phyloP scores from a whole-genome alignment of 2,888 invertebrate genomes.

The Romanomermis culicivorax region DNA sequence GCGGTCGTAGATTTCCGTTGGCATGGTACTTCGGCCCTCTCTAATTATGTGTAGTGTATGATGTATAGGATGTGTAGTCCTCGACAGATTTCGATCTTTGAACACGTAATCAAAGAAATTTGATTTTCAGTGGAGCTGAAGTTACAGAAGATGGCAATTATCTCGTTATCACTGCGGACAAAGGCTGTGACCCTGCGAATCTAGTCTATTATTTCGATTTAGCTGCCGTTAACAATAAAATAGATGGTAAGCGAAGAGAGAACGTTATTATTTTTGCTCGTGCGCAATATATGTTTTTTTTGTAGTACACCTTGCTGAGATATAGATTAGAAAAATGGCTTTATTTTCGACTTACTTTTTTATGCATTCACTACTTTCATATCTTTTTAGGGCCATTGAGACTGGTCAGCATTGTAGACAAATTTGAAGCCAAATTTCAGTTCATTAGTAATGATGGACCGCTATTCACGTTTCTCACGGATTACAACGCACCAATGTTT shows the following conservation, averaged over 20 bases:
- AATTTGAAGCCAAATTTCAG: slow-evolving; percentile 79
- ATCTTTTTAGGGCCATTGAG: slow-evolving; percentile 38
- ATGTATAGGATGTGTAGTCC: too few species aligned
- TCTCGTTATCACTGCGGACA: slow-evolving; percentile 55
- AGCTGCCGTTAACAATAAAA: slow-evolving; percentile 29
- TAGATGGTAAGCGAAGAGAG: slow-evolving; percentile 16
- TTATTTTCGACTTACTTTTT: too few species aligned
- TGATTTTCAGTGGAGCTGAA: slow-evolving; percentile 20
- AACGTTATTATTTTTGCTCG: neutral
- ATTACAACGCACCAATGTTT: slow-evolving; percentile 77
- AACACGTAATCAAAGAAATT: too few species aligned
- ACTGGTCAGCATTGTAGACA: slow-evolving; percentile 57
- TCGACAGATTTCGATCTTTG: too few species aligned
- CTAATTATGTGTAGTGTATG: too few species aligned
- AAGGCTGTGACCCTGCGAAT: slow-evolving; percentile 70
- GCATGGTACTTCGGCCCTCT: too few species aligned
- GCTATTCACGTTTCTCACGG: slow-evolving; percentile 64
- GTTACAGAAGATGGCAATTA: slow-evolving; percentile 78
- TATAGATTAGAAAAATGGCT: neutral
- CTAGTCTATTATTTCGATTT: slow-evolving; percentile 63
- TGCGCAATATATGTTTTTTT: neutral
- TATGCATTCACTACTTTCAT: too few species aligned
- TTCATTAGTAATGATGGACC: slow-evolving; percentile 70
- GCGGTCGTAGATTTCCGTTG: too few species aligned
- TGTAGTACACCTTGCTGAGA: neutral